phyloP scores from a whole-genome alignment of 2,113 vertebrate species.

The Herpetotheres cachinnans region DNA sequence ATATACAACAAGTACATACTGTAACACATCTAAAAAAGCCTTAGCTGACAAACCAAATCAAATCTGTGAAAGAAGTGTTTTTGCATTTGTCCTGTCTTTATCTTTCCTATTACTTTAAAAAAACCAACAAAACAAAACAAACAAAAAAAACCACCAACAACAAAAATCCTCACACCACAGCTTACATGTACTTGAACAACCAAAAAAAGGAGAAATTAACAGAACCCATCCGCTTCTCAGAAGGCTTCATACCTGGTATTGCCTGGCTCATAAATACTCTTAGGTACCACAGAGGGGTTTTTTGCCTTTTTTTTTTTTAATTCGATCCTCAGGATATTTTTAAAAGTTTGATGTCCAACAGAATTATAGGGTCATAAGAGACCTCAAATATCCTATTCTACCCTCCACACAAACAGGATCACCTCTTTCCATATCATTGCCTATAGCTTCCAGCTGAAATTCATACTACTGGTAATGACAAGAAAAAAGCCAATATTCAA shows the following conservation, averaged over 20 bases:
- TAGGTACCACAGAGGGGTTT: not conserved
- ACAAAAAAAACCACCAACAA: not conserved
- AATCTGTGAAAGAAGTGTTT: not conserved
- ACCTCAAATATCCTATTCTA: not conserved
- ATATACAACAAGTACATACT: not conserved
- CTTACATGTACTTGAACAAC: not conserved
- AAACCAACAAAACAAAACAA: not conserved
- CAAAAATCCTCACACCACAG: not conserved
- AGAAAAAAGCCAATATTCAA: not conserved
- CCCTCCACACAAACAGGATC: not conserved
- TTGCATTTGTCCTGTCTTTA: not conserved
- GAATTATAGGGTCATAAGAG: not conserved
- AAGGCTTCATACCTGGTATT: not conserved
- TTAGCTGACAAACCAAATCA: not conserved
- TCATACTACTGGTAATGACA: not conserved
- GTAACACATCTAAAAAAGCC: not conserved
- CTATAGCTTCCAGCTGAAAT: not conserved
- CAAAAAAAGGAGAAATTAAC: not conserved
- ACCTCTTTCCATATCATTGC: not conserved
- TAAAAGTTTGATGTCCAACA: not conserved
- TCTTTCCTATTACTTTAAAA: not conserved
- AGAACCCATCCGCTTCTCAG: not conserved
- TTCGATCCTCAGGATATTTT: not conserved
- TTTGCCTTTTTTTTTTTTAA: not conserved
- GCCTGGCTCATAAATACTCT: not conserved